Conservation (phyloP, 2,888 invertebrate genomes). For the Drosophila paucipuncta region DNA sequence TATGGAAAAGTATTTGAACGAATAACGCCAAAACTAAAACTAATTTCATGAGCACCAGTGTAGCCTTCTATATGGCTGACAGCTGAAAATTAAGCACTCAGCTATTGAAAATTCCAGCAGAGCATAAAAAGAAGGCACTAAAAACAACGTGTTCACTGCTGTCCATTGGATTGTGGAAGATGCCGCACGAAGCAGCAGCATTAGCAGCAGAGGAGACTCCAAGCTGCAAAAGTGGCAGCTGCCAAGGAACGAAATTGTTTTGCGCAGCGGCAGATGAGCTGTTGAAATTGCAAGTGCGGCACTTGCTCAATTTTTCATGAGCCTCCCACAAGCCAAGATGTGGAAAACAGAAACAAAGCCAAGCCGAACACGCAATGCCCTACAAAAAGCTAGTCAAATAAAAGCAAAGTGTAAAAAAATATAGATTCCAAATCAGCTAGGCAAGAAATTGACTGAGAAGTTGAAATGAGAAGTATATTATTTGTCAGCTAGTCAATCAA, state of each 20-base stretch:
- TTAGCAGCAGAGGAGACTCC: background rate
- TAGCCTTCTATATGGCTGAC: conserved; percentile 12
- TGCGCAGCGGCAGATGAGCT: conserved; percentile 77
- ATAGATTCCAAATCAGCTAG: background rate
- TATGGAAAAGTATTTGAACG: background rate
- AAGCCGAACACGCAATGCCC: conserved; percentile 33
- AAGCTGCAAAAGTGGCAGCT: conserved; percentile 42
- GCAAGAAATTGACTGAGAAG: background rate
- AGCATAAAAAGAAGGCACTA: conserved; percentile 14
- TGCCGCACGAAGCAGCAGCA: background rate
- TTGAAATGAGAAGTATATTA: background rate
- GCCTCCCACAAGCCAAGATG: conserved; percentile 67
- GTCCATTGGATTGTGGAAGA: conserved; percentile 33
- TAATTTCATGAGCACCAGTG: conserved; percentile 5
- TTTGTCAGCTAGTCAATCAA: background rate
- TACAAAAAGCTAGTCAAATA: background rate
- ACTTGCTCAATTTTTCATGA: conserved; percentile 78
- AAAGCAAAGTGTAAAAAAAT: background rate
- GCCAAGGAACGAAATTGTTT: conserved; percentile 63
- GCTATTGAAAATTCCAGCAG: conserved; percentile 38
- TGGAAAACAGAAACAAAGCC: background rate
- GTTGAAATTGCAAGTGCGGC: conserved; percentile 79
- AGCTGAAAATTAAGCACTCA: conserved; percentile 51
- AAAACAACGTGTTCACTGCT: conserved; percentile 20
- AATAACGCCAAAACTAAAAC: background rate